A percentile compares a stretch with the other conserved stretches of the same genome.
These are phyloP conservation scores for Gavia stellata DNA, from an alignment of 2,113 vertebrate genomes.

Conservation along the genomic window DNA sequence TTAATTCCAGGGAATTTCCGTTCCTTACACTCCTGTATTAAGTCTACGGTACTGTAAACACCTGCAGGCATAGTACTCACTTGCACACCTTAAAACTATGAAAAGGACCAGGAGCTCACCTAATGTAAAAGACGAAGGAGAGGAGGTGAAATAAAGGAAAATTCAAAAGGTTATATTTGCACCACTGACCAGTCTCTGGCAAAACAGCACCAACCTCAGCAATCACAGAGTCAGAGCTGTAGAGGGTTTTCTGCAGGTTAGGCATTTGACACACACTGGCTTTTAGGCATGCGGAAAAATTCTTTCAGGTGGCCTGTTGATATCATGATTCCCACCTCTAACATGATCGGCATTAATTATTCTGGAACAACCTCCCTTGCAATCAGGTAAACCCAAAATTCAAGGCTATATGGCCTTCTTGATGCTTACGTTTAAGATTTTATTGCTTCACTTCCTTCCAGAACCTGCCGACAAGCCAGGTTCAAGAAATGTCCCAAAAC, in stretches of 20 bases:
- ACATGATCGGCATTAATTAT: rapidly evolving
- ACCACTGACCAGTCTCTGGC: not conserved
- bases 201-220: not conserved
- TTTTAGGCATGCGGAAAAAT: too few species aligned
- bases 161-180: not conserved
- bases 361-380: not conserved
- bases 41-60: not conserved
- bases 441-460: not conserved
- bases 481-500: not conserved
- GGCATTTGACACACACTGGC: not conserved
- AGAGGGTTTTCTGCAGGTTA: not conserved
- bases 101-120: not conserved
- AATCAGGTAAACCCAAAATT: not conserved
- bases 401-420: not conserved
- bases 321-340: not conserved
- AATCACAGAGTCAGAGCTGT: not conserved
- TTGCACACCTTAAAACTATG: not conserved
- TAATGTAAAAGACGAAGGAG: not conserved
- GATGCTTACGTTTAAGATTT: not conserved
- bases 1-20: not conserved
- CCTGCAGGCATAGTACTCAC: not conserved
- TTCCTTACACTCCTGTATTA: not conserved
- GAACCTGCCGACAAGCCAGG: not conserved
- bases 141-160: not conserved
- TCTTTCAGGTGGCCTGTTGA: not conserved